Conservation (phyloP, 2,888 invertebrate genomes). For the Abscondita cerata region DNA sequence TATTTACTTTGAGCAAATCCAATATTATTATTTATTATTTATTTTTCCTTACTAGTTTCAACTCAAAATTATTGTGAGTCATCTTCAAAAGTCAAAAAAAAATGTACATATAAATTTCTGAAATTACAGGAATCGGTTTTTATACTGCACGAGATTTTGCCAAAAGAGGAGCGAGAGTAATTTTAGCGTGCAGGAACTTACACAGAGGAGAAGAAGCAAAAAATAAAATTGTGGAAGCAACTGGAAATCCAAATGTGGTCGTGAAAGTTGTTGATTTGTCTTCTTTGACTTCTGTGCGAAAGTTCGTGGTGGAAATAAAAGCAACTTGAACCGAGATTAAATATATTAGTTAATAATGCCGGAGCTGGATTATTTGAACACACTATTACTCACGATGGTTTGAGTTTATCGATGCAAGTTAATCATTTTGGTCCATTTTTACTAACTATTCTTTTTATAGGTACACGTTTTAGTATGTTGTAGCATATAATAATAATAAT, state of each 20-base stretch:
- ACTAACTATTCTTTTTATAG: conserved; percentile 69
- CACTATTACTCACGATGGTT: conserved; percentile 67
- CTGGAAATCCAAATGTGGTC: conserved; percentile 54
- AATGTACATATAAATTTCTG: too few species aligned
- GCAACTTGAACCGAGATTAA: conserved; percentile 63
- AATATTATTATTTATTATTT: too few species aligned
- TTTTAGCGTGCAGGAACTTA: conserved; percentile 62
- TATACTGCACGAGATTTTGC: conserved; percentile 60
- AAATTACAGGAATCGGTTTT: conserved; percentile 56
- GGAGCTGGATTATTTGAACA: conserved; percentile 62
- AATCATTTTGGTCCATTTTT: conserved; percentile 79
- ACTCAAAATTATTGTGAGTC: not conserved
- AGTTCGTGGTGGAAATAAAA: conserved; percentile 67
- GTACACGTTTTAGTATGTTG: conserved; percentile 39
- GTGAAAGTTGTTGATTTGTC: conserved; percentile 63
- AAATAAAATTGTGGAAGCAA: conserved; percentile 51
- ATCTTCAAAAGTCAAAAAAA: too few species aligned
- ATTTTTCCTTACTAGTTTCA: not conserved
- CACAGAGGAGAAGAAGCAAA: conserved; percentile 50
- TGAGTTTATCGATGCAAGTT: conserved; percentile 71
- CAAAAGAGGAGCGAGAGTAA: conserved; percentile 61
- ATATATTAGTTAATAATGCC: conserved; percentile 72
- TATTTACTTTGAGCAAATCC: too few species aligned
- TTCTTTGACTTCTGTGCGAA: conserved; percentile 64
- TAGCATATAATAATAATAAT: too few species aligned